Percentiles rank a stretch among this genome's conserved stretches.
Evolutionary conservation across 2,113 vertebrate genomes (phyloP).

Genomic region (Osmerus mordax): DNA sequence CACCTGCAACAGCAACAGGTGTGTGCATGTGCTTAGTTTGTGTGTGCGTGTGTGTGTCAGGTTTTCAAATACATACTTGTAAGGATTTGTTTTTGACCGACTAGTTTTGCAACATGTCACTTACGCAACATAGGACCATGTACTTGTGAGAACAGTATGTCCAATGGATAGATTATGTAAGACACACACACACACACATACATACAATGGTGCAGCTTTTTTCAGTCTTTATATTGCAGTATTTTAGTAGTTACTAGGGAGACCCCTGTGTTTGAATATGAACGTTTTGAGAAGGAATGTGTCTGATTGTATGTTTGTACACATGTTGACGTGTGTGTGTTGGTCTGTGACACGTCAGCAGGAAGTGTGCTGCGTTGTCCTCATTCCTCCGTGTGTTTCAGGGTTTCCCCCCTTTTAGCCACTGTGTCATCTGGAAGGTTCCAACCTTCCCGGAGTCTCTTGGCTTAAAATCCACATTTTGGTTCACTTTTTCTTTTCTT

Average conservation of each 20-base stretch:
- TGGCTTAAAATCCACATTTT: conserved; percentile 58
- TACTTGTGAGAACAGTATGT: conserved; percentile 35
- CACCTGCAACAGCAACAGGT: conserved; percentile 99
- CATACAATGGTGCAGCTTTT: conserved; percentile 26
- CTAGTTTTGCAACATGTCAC: conserved; percentile 1
- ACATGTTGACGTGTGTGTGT: conserved; percentile 1
- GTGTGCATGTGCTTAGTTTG: conserved; percentile 27
- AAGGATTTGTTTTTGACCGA: background rate
- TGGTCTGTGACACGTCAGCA: conserved; percentile 44
- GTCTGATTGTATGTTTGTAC: conserved; percentile 16
- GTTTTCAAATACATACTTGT: background rate
- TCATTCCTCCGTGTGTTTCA: conserved; percentile 53
- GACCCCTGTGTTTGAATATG: too few species aligned
- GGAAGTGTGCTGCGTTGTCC: conserved; percentile 47
- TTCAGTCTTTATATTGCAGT: conserved; percentile 16
- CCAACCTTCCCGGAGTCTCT: conserved; percentile 50
- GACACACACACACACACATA: conserved; percentile 41
- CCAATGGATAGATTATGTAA: conserved; percentile 39
- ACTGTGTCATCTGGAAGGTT: conserved; percentile 66
- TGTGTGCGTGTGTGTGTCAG: conserved; percentile 17
- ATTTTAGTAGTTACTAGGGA: too few species aligned
- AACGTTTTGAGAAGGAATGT: background rate
- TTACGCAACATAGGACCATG: conserved; percentile 17
- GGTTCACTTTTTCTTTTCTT: conserved; percentile 50
- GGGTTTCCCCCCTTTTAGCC: conserved; percentile 36